Evolutionary conservation across 2,797 vertebrate species (phyloP).

Genomic region (Mormyrops attenuatus): DNA sequence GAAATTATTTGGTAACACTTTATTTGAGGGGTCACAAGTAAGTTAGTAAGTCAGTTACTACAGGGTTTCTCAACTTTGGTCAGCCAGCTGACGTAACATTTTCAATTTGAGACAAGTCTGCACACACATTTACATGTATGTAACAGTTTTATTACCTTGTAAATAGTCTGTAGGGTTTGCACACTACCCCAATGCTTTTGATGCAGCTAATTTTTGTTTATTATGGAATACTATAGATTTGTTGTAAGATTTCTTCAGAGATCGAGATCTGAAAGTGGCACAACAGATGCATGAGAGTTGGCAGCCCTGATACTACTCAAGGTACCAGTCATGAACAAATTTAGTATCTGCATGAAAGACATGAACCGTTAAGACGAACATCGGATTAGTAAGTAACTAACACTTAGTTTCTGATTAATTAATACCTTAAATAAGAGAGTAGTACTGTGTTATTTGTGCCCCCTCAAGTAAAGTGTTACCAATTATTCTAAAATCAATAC

Average conservation of each 20-base stretch:
- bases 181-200: background rate
- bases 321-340: background rate
- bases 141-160: too few relatives aligned
- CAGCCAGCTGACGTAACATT: background rate
- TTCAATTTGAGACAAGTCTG: background rate
- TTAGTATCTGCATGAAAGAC: background rate
- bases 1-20: background rate
- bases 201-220: background rate
- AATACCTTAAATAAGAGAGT: background rate
- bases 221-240: background rate
- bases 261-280: too few relatives aligned
- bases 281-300: too few relatives aligned
- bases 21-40: background rate
- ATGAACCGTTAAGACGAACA: background rate
- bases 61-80: background rate
- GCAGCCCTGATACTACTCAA: background rate
- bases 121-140: background rate
- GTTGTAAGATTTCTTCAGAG: background rate
- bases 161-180: too few relatives aligned
- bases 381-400: background rate
- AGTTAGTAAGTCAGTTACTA: background rate
- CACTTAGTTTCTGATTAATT: background rate
- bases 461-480: background rate
- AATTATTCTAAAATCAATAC: background rate
- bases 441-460: too few relatives aligned